Percentiles rank a stretch among this genome's conserved stretches.
phyloP scores from a whole-genome alignment of 2,113 vertebrate species.

The Polypterus bichir region DNA sequence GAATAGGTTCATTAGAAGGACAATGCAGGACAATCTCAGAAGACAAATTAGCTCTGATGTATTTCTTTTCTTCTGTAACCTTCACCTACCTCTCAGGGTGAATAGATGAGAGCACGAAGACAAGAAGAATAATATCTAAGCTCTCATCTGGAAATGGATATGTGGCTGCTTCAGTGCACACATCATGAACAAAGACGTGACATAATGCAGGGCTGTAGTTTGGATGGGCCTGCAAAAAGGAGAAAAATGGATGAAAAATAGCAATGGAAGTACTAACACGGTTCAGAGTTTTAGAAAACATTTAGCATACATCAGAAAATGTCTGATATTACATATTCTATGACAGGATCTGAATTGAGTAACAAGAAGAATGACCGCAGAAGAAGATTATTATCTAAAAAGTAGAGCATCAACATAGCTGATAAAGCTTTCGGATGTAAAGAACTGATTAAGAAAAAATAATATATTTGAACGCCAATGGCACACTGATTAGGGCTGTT shows the following conservation, averaged over 20 bases:
- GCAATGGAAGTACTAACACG: conserved; percentile 23
- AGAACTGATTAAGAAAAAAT: too few relatives aligned
- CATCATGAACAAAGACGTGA: conserved; percentile 73
- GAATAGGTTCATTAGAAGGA: neutral
- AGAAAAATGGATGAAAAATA: neutral
- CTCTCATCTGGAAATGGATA: conserved; percentile 74
- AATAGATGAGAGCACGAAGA: conserved; percentile 85
- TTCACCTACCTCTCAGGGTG: conserved; percentile 76
- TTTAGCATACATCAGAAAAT: neutral
- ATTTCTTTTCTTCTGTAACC: conserved; percentile 40
- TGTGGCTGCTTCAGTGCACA: conserved; percentile 58
- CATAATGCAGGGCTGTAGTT: conserved; percentile 60
- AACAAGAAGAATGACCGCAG: too few relatives aligned
- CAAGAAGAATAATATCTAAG: conserved; percentile 71
- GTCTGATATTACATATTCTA: too few relatives aligned
- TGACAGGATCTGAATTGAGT: too few relatives aligned
- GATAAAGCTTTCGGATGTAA: too few relatives aligned
- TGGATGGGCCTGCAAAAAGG: conserved; percentile 53
- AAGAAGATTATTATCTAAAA: too few relatives aligned
- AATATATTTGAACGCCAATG: too few relatives aligned
- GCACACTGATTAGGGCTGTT: too few relatives aligned
- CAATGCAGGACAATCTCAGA: conserved; percentile 19
- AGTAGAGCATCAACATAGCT: too few relatives aligned
- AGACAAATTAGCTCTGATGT: conserved; percentile 36
- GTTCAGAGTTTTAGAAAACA: conserved; percentile 35